These are phyloP conservation scores for Gobiocypris rarus DNA, from an alignment of 2,113 vertebrate species.

Conservation along the genomic window DNA sequence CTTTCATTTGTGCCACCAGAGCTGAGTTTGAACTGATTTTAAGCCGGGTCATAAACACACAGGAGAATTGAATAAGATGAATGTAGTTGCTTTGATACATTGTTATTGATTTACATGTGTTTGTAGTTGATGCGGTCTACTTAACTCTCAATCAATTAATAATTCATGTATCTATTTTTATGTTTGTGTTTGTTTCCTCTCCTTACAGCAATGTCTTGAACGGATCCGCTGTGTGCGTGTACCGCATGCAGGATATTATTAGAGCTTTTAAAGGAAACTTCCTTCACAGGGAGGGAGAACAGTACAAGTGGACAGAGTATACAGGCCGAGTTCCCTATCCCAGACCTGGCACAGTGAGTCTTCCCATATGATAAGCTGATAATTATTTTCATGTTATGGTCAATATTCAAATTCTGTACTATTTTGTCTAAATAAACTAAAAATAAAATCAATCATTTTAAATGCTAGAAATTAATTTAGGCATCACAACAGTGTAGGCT, in stretches of 20 bases:
- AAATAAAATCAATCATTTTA: too few relatives aligned
- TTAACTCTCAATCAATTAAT: not conserved
- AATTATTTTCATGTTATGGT: not conserved
- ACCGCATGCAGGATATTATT: conserved; percentile 80
- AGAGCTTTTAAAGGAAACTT: conserved; percentile 81
- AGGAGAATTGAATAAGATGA: not conserved
- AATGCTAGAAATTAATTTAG: too few relatives aligned
- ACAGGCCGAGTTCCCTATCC: conserved; percentile 81
- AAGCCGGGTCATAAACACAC: not conserved
- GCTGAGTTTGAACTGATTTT: not conserved
- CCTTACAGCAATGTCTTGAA: conserved; percentile 77
- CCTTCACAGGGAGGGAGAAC: conserved; percentile 80
- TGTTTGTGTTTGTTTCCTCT: conserved; percentile 38
- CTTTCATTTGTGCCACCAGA: conserved; percentile 20
- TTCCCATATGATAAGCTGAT: not conserved
- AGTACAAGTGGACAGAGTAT: conserved; percentile 82
- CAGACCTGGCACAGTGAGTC: conserved; percentile 81
- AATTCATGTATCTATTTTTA: not conserved
- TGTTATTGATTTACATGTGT: not conserved
- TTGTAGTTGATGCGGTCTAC: not conserved
- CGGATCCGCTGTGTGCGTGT: conserved; percentile 81
- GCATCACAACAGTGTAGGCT: too few relatives aligned
- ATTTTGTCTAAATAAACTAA: too few relatives aligned
- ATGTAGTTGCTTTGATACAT: not conserved
- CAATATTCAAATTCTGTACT: not conserved